A percentile compares a stretch with the other conserved stretches of the same genome.
phyloP scores from a whole-genome alignment of 2,797 vertebrate species.

The Enteromius viviparus region DNA sequence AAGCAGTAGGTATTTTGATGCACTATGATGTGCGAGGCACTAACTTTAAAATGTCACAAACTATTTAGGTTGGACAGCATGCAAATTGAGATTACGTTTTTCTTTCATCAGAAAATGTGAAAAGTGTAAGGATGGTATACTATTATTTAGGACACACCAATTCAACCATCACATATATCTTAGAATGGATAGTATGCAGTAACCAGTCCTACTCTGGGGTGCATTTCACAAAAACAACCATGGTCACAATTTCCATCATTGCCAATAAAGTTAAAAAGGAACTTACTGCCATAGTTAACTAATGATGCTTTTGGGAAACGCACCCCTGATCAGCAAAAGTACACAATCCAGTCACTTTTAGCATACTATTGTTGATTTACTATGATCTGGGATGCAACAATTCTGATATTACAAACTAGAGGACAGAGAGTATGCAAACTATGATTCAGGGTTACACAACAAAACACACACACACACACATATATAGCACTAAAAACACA shows the following conservation, averaged over 20 bases:
- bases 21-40: background rate
- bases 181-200: background rate
- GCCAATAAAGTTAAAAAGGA: background rate
- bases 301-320: too few relatives aligned
- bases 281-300: background rate
- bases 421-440: conserved; percentile 2
- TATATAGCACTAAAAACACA: background rate
- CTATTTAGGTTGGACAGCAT: background rate
- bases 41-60: background rate
- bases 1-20: background rate
- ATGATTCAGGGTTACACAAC: conserved; percentile 14
- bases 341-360: background rate
- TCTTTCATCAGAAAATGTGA: background rate
- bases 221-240: background rate
- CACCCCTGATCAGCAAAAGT: background rate
- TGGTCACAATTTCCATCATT: background rate
- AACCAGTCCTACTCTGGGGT: background rate
- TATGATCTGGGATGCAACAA: background rate
- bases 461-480: background rate
- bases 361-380: background rate
- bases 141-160: background rate
- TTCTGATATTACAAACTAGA: background rate
- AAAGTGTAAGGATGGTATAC: background rate
- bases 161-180: background rate
- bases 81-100: background rate